phyloP scores from a whole-genome alignment of 2,797 vertebrate genomes.

The Chelmon rostratus region DNA sequence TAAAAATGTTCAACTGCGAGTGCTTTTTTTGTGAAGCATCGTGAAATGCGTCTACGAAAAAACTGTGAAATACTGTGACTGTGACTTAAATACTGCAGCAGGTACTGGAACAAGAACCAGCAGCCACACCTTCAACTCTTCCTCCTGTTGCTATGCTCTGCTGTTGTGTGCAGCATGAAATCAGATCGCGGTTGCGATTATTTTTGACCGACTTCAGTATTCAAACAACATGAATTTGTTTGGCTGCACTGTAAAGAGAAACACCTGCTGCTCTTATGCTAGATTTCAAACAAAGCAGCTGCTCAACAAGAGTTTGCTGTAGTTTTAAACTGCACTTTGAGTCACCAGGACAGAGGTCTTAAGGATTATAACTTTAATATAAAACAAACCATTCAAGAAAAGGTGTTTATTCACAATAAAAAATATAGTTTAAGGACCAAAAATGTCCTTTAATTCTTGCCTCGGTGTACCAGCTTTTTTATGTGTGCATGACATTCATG shows the following conservation, averaged over 20 bases:
- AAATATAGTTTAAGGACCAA: background rate
- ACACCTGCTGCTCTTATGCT: background rate
- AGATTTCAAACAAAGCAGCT: background rate
- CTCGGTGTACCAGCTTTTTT: background rate
- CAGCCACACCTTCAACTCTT: background rate
- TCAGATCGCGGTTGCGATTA: no score
- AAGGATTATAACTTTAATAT: conserved; percentile 16
- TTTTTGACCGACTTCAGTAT: background rate
- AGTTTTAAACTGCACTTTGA: background rate
- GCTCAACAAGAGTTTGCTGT: background rate
- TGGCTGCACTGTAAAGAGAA: background rate
- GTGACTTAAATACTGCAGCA: background rate
- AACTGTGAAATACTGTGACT: background rate
- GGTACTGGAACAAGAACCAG: background rate
- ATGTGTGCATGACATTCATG: background rate
- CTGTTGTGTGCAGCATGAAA: background rate
- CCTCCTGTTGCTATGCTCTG: background rate
- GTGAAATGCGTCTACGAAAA: background rate
- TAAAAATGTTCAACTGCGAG: background rate
- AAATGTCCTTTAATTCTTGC: background rate
- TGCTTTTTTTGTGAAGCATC: background rate
- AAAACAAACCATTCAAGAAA: background rate
- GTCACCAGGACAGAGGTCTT: background rate
- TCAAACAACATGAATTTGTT: background rate
- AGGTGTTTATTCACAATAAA: background rate